Evolutionary conservation across 1,140 invertebrate genomes (phyloP).

Genomic region (Drosophila navojoa): DNA sequence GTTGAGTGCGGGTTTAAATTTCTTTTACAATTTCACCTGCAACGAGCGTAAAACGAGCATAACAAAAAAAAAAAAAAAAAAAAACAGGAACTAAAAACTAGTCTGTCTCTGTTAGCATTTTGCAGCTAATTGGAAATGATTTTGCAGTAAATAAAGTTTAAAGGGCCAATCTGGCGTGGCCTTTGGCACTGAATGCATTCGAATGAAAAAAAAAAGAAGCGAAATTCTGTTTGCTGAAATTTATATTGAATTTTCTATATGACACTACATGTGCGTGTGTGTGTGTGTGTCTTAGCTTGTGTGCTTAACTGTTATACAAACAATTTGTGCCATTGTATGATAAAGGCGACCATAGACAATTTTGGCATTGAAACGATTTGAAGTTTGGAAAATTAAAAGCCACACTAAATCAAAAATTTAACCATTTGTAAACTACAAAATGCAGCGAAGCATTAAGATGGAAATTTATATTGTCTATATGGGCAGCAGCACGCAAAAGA

Average conservation of each 20-base stretch:
- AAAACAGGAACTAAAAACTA: not conserved
- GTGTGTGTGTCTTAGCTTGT: not conserved
- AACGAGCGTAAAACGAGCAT: not conserved
- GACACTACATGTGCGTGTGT: too few species aligned
- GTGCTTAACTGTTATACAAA: not conserved
- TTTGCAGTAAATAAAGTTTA: conserved; percentile 10
- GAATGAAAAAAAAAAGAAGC: conserved; percentile 25
- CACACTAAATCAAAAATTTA: conserved; percentile 24
- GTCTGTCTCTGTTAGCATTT: conserved; percentile 13
- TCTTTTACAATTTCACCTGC: not conserved
- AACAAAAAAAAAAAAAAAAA: not conserved
- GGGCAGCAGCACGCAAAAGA: not conserved
- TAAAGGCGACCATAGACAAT: conserved; percentile 5
- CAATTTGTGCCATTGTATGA: not conserved
- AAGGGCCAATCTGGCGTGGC: not conserved
- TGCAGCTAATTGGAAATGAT: conserved; percentile 32
- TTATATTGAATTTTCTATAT: not conserved
- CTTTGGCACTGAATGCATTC: not conserved
- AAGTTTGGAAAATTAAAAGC: not conserved
- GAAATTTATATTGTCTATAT: conserved; percentile 17
- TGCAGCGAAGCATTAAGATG: conserved; percentile 22
- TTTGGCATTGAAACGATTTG: not conserved
- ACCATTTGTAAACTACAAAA: conserved; percentile 2
- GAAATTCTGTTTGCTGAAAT: not conserved
- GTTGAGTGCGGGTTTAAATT: conserved; percentile 1